A percentile compares a stretch with the other conserved stretches of the same genome.
These are phyloP conservation scores for Xestia xanthographa DNA, from an alignment of 2,888 invertebrate genomes.

Conservation along the genomic window DNA sequence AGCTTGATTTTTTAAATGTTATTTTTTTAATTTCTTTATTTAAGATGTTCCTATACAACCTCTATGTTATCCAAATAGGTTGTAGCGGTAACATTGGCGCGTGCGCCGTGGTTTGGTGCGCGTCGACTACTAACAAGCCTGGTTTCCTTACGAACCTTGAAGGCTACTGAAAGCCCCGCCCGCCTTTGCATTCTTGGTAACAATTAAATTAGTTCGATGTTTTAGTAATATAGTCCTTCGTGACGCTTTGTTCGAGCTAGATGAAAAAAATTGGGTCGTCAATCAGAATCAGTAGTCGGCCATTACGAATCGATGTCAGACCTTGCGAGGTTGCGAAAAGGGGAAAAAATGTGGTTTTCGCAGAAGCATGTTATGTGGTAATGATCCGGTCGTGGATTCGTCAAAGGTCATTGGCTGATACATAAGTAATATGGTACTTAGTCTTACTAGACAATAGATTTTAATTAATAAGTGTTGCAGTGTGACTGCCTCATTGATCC, in stretches of 20 bases:
- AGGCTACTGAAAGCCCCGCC: constrained; percentile 85
- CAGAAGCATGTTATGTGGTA: constrained; percentile 44
- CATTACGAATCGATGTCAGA: constrained; percentile 57
- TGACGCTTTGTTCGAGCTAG: constrained; percentile 53
- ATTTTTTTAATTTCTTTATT: constrained; percentile 52
- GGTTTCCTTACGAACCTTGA: constrained; percentile 81
- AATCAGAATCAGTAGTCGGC: constrained; percentile 50
- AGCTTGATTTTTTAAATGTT: constrained; percentile 35
- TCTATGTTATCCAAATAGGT: constrained; percentile 84
- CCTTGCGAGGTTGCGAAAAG: constrained; percentile 51
- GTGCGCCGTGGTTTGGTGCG: constrained; percentile 82
- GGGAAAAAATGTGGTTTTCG: constrained; percentile 39
- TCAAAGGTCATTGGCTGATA: constrained; percentile 47
- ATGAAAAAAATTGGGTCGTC: constrained; percentile 58
- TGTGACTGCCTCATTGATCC: no score
- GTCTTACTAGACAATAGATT: constrained; percentile 26
- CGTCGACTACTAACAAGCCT: constrained; percentile 80
- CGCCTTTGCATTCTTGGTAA: constrained; percentile 76
- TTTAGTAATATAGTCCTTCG: constrained; percentile 65
- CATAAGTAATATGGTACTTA: constrained; percentile 16
- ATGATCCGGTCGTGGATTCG: constrained; percentile 5
- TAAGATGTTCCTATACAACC: constrained; percentile 79
- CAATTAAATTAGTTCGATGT: constrained; percentile 69
- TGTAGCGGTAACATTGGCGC: constrained; percentile 81
- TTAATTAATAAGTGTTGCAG: constrained; percentile 9